These are phyloP conservation scores for Syrmaticus mikado DNA, from an alignment of 2,113 vertebrate genomes.

Conservation along the genomic window DNA sequence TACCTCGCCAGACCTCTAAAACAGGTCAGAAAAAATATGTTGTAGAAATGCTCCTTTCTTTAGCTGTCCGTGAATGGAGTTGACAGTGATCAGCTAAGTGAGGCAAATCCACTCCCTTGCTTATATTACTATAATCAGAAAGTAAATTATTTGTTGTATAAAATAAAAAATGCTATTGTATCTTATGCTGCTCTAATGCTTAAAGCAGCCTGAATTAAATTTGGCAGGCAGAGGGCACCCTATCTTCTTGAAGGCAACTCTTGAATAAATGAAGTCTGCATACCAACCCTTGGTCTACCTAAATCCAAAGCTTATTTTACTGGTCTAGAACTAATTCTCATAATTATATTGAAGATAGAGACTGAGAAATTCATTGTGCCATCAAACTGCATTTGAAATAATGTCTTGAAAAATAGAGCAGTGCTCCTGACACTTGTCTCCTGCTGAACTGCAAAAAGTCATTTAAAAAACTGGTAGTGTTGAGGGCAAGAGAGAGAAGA, in stretches of 20 bases:
- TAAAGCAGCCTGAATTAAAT: conserved; percentile 13
- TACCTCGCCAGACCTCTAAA: not conserved
- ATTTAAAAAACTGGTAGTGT: not conserved
- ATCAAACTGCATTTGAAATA: not conserved
- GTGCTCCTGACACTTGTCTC: not conserved
- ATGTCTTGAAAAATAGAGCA: not conserved
- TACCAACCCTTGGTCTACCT: not conserved
- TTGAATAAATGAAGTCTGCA: not conserved
- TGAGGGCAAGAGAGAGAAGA: not conserved
- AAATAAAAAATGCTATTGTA: not conserved
- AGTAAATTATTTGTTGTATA: not conserved
- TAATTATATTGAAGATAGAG: not conserved
- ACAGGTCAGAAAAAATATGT: not conserved
- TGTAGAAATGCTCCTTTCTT: not conserved
- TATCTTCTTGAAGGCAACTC: conserved; percentile 15
- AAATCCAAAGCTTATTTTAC: not conserved
- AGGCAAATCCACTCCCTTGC: not conserved
- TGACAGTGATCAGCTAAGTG: not conserved
- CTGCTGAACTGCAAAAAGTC: not conserved
- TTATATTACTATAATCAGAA: not conserved
- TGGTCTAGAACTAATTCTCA: not conserved
- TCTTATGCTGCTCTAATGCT: not conserved
- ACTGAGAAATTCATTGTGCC: not conserved
- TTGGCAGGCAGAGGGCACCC: conserved; percentile 43
- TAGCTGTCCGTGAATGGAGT: accelerated